Evolutionary conservation across 1,140 invertebrate species (phyloP), one percentile per base, ranked within the genome.

Genomic region (Dreissena polymorpha): DNA sequence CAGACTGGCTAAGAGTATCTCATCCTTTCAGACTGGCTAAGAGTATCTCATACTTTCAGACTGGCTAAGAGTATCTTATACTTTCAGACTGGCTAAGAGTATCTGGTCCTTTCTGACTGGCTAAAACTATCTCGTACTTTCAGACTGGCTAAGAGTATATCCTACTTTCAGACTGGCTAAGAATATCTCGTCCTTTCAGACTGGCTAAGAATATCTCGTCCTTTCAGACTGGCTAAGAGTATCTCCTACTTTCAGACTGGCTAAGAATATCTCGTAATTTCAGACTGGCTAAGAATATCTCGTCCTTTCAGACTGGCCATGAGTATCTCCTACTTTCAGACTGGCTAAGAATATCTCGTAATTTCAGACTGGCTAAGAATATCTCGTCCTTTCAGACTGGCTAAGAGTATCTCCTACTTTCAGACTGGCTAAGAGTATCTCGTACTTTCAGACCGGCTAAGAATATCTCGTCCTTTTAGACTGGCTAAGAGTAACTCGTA

Each of bases 51-150:
- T n/a, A n/a, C n/a, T 39, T 39, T 93, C 12, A 95, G 95, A 86
- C 93, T 98, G 6, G 96, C 97, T 0, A 95, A 95, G 85, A 95
- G 96, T 65, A 96, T 98, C 88, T 96, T n/a, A n/a, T n/a, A n/a
- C n/a, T 39, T 39, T 93, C 12, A 95, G 95, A 86, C 93, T 98
- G 6, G 96, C 97, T 0, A 95, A 95, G 85, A 95, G 96, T 65
- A 96, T 98, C 88, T 96, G 96, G 13, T 93, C 94, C 8, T 39
- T 39, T 93, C 12, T 95, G 95, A 86, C 93, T 98, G 6, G 96
- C 97, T 0, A 95, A 95, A 85, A 95, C 95, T 65, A 96, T 98
- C 88, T 96, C 96, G 13, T 93, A n/a, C n/a, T n/a, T n/a, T n/a
- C n/a, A n/a, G n/a, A n/a, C n/a, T n/a, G n/a, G n/a, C n/a, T n/a